Base-by-base conservation (phyloP, 2,888 invertebrate species). In the Drosophila kokeensis region DNA sequence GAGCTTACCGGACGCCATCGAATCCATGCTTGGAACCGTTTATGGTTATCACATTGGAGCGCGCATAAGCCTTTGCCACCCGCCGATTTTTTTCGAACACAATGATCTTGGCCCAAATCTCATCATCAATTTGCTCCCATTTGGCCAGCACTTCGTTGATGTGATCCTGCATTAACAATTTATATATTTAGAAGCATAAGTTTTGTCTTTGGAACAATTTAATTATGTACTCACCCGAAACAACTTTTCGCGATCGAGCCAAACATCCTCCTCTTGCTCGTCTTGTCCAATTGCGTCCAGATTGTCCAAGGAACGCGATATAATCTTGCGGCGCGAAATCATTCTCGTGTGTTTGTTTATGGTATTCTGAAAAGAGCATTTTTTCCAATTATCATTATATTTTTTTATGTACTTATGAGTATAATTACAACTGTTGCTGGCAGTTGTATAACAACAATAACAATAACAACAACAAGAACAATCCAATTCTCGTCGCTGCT, bases 21-120 rank as follows among this genome's bases (percentile, higher is more conserved):
- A 99, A 99, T 73, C 98, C 98, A 90, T 98, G 97, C 90, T 97
- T 97, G 7, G 98, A 97, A 62, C 99, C 99, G 92, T 99, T 99
- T 91, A 99, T 96, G 70, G 98, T 98, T 91, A 99, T 96, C 76
- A 99, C 98, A 55, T 98, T 98, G 73, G 98, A 98, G 67, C 99
- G 95, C 76, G 99, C 98, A 93, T 99, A 99, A 6, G 99, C 99
- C 94, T 99, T 99, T 78, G 99, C 99, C 62, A 99, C 98, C 83
- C 99, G 95, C 83, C 98, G 95, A 93, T 98, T 98, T 92, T 97
- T 95, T 93, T 99, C 99, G 93, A 99, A 96, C 75, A 99, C 98
- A 92, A 99, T 98, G 78, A 99, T 96, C 95, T 99, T 99, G 75
- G 98, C 98, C 99, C 99, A 99, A 89, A 99, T 99, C 94, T 98